Conservation (phyloP, 2,113 vertebrate species). For the Morone saxatilis region DNA sequence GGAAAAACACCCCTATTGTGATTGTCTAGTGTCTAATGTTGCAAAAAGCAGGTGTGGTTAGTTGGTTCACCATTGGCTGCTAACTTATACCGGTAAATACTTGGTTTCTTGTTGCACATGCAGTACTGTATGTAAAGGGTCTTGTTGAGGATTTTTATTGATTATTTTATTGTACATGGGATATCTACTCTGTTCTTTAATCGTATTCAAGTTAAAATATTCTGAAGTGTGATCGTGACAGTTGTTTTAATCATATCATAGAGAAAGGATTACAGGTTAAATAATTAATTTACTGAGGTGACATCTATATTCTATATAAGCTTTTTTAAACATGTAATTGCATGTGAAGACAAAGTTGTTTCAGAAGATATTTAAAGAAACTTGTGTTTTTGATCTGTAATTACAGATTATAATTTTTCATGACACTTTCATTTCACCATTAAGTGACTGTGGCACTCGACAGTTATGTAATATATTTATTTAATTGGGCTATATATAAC, state of each 20-base stretch:
- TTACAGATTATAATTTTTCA: constrained; percentile 1
- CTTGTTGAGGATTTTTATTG: neutral
- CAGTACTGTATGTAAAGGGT: neutral
- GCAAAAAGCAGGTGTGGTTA: neutral
- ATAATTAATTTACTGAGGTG: neutral
- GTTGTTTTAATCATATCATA: neutral
- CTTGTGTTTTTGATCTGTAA: neutral
- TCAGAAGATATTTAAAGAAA: neutral
- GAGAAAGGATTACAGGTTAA: neutral
- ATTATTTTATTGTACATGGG: too few relatives aligned
- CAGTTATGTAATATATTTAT: neutral
- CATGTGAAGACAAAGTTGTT: neutral
- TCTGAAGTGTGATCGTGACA: neutral
- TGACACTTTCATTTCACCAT: neutral
- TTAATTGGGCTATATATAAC: neutral
- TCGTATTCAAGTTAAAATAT: too few relatives aligned
- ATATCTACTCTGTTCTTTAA: neutral
- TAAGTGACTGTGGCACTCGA: neutral
- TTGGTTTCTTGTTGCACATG: neutral
- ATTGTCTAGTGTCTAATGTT: neutral
- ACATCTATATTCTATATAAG: neutral
- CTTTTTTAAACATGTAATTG: neutral
- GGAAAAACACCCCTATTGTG: neutral
- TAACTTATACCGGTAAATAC: neutral
- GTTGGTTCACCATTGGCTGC: neutral